Evolutionary conservation across 1,140 invertebrate species (phyloP).

Genomic region (Ditylenchus dipsaci): DNA sequence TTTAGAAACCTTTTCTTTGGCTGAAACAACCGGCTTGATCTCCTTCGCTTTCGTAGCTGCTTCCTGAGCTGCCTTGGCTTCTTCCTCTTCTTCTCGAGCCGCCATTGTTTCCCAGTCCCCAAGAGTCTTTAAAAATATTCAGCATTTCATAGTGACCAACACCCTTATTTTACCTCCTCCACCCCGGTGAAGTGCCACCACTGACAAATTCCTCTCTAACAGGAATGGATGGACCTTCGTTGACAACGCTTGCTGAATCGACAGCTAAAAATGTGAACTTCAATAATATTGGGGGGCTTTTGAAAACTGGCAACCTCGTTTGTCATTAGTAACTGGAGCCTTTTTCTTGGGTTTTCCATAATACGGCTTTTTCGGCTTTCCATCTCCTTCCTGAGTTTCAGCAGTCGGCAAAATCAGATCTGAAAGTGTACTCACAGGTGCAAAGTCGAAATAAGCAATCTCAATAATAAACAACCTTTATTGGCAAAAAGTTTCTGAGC

Average conservation of each 20-base stretch:
- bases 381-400: conserved; percentile 6
- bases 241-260: not conserved
- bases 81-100: conserved; percentile 7
- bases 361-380: conserved; percentile 37
- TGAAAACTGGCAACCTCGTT: not conserved
- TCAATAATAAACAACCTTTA: conserved; percentile 27
- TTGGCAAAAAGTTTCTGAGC: conserved; percentile 21
- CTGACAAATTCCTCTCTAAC: not conserved
- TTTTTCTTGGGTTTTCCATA: conserved; percentile 45
- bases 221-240: not conserved
- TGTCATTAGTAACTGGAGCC: not conserved
- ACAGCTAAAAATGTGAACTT: not conserved
- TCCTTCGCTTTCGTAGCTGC: not conserved
- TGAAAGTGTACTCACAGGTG: not conserved
- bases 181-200: not conserved
- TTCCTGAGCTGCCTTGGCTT: not conserved
- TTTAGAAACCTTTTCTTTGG: not conserved
- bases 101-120: conserved; percentile 45
- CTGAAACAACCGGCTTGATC: not conserved
- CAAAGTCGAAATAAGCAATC: no score
- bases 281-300: not conserved
- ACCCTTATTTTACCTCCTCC: conserved; percentile 17
- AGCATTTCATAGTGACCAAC: conserved; percentile 5
- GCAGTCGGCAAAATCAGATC: conserved; percentile 18
- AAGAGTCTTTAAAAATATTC: conserved; percentile 21